Evolutionary conservation across 2,113 vertebrate genomes (phyloP).

Genomic region (Talpa occidentalis): DNA sequence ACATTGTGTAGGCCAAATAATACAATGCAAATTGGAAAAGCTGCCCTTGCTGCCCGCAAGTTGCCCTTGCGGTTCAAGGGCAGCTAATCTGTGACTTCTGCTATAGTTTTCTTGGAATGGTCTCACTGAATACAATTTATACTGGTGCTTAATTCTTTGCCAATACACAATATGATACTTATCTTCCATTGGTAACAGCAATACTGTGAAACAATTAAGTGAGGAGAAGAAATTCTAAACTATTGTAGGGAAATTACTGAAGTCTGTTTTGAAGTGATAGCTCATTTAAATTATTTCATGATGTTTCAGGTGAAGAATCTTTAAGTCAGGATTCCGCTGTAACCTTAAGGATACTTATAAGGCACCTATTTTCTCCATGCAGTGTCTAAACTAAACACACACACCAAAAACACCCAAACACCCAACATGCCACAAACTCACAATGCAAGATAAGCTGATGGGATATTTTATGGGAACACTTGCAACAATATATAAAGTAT

Average conservation of each 20-base stretch:
- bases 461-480: slow-evolving; percentile 65
- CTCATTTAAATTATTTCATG: background rate
- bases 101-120: background rate
- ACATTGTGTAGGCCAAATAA: background rate
- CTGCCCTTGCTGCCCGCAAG: no score
- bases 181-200: background rate
- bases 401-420: slow-evolving; percentile 73
- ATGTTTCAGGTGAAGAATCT: slow-evolving; percentile 43
- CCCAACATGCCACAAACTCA: slow-evolving; percentile 78
- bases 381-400: slow-evolving; percentile 77
- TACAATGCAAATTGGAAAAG: no score
- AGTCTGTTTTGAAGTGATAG: slow-evolving; percentile 48
- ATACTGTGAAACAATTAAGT: slow-evolving; percentile 46
- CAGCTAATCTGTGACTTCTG: background rate
- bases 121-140: slow-evolving; percentile 27
- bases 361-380: slow-evolving; percentile 80
- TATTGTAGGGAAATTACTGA: slow-evolving; percentile 25
- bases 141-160: slow-evolving; percentile 14
- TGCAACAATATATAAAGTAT: slow-evolving; percentile 46
- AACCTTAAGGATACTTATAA: slow-evolving; percentile 53
- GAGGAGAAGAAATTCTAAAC: slow-evolving; percentile 41
- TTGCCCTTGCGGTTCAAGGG: background rate
- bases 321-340: slow-evolving; percentile 37
- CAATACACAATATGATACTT: slow-evolving; percentile 42
- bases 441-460: slow-evolving; percentile 71